These are phyloP conservation scores for Myioborus melanocephalus DNA, from an alignment of 2,797 vertebrate genomes.

Conservation along the genomic window DNA sequence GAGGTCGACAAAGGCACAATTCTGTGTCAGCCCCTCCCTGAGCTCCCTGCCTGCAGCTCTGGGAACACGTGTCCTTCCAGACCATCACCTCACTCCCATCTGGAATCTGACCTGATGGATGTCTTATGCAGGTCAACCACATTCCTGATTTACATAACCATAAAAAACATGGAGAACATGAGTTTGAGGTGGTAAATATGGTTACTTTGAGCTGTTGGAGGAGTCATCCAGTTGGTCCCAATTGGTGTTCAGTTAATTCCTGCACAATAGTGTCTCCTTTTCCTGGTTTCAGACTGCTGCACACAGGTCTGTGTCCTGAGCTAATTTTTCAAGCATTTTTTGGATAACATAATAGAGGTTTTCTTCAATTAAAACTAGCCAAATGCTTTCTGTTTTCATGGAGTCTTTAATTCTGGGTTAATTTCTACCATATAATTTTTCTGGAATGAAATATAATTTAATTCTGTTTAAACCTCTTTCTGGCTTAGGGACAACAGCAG, in stretches of 20 bases:
- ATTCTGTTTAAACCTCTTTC: neutral
- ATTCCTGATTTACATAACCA: neutral
- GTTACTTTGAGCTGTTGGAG: neutral
- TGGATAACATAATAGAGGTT: neutral
- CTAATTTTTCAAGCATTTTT: neutral
- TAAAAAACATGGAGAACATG: neutral
- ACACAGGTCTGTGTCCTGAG: neutral
- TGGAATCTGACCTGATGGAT: neutral
- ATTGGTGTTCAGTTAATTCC: neutral
- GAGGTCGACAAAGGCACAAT: accelerated
- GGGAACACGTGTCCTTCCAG: neutral
- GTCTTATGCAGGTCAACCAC: neutral
- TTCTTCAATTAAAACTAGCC: neutral
- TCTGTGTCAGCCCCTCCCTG: neutral
- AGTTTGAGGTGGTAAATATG: neutral
- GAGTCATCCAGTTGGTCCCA: neutral
- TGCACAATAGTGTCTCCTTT: neutral
- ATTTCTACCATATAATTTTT: slow-evolving; percentile 25
- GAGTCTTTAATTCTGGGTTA: slow-evolving; percentile 24
- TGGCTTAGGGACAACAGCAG: slow-evolving; percentile 16
- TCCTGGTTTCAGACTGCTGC: neutral
- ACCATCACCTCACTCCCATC: neutral
- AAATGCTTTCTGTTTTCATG: slow-evolving; percentile 9
- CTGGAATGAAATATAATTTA: slow-evolving; percentile 35
- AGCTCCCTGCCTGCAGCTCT: neutral